Percentiles rank a stretch among this genome's conserved stretches.
phyloP scores from a whole-genome alignment of 2,888 invertebrate genomes.

The Cantharis flavilabris region DNA sequence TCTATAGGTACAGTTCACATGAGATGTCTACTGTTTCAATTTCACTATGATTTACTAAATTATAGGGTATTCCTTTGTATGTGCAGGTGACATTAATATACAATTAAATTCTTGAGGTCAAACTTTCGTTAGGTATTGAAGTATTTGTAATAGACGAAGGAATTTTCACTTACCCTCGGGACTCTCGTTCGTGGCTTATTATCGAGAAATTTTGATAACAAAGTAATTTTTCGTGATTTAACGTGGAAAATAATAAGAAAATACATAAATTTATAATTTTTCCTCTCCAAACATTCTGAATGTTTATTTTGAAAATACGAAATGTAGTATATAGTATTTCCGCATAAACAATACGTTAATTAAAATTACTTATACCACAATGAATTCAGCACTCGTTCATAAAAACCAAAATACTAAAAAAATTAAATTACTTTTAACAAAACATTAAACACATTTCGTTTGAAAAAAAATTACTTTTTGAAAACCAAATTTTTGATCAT shows the following conservation, averaged over 20 bases:
- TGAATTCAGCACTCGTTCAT: neutral
- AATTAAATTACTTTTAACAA: neutral
- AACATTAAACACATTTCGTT: neutral
- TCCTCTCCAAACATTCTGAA: neutral
- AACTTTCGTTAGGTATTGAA: neutral
- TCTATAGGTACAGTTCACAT: neutral
- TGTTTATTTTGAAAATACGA: neutral
- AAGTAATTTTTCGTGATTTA: neutral
- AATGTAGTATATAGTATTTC: neutral
- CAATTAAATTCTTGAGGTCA: neutral
- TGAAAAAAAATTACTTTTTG: neutral
- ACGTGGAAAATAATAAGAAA: neutral
- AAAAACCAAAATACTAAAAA: neutral
- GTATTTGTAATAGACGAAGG: neutral
- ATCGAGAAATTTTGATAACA: neutral
- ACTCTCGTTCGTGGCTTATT: neutral
- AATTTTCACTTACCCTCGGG: neutral
- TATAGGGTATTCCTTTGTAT: neutral
- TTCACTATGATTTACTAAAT: neutral
- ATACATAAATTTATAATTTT: neutral
- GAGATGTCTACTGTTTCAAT: neutral
- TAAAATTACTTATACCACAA: neutral
- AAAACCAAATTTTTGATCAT: neutral
- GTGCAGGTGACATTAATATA: neutral
- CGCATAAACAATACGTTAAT: neutral